These are phyloP conservation scores for Rhagoletis pomonella DNA, from an alignment of 1,140 invertebrate genomes.

Conservation along the genomic window DNA sequence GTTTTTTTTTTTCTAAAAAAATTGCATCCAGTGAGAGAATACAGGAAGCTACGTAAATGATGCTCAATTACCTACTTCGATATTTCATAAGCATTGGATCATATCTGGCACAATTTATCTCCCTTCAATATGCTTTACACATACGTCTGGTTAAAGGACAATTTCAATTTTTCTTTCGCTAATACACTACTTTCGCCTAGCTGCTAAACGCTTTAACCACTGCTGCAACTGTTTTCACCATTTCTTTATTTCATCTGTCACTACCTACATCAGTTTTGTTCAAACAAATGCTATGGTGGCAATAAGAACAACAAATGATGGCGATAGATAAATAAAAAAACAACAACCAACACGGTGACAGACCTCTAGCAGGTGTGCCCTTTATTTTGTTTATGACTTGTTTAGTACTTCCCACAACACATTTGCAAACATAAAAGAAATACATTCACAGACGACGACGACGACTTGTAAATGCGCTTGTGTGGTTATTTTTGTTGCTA, in stretches of 20 bases:
- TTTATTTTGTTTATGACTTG: conserved; percentile 11
- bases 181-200: background rate
- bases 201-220: background rate
- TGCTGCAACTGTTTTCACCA: background rate
- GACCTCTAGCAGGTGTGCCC: conserved; percentile 15
- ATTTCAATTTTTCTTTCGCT: too few relatives aligned
- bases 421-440: background rate
- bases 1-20: too few relatives aligned
- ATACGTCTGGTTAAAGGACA: too few relatives aligned
- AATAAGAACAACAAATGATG: background rate
- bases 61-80: too few relatives aligned
- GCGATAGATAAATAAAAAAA: background rate
- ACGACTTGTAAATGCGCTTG: background rate
- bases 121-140: too few relatives aligned
- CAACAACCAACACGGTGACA: background rate
- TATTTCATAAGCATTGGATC: too few relatives aligned
- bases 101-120: too few relatives aligned
- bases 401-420: conserved; percentile 7
- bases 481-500: background rate
- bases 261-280: background rate
- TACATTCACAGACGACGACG: background rate
- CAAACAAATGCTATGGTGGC: background rate
- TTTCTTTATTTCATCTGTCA: background rate
- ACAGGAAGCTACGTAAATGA: too few relatives aligned
- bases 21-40: too few relatives aligned